Percentiles rank a stretch among this genome's conserved stretches.
Conservation (phyloP, 2,113 vertebrate species). For the Setophaga coronata region DNA sequence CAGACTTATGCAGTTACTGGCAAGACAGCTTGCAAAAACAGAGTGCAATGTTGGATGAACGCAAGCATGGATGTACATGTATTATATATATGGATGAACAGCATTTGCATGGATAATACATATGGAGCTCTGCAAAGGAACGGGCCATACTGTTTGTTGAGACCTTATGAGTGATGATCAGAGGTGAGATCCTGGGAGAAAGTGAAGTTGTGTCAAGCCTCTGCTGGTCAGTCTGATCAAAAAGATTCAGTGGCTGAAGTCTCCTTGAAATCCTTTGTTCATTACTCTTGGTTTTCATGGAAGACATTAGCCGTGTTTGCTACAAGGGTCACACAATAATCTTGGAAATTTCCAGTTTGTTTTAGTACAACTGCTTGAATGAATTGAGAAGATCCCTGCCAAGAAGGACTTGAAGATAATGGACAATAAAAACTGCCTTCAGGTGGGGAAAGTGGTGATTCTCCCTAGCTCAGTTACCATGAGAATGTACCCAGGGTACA, state of each 20-base stretch:
- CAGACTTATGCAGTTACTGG: background rate
- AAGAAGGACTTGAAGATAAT: background rate
- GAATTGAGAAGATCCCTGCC: background rate
- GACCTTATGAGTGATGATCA: background rate
- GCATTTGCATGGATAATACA: background rate
- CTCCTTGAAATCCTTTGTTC: background rate
- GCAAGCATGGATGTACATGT: background rate
- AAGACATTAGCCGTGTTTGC: background rate
- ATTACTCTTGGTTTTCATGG: background rate
- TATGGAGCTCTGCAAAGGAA: background rate
- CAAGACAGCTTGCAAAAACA: background rate
- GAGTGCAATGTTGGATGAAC: background rate
- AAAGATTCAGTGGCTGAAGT: background rate
- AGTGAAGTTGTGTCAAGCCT: background rate
- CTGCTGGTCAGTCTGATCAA: background rate
- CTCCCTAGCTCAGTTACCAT: background rate
- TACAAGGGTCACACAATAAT: background rate
- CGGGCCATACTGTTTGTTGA: rapidly evolving
- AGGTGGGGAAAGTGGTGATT: background rate
- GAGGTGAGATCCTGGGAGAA: rapidly evolving
- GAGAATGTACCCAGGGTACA: background rate
- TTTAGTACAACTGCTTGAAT: background rate
- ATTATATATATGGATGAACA: rapidly evolving
- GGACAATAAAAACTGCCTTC: background rate
- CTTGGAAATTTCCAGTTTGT: background rate